Evolutionary conservation across 2,888 invertebrate species (phyloP).

Genomic region (Rhagonycha fulva): DNA sequence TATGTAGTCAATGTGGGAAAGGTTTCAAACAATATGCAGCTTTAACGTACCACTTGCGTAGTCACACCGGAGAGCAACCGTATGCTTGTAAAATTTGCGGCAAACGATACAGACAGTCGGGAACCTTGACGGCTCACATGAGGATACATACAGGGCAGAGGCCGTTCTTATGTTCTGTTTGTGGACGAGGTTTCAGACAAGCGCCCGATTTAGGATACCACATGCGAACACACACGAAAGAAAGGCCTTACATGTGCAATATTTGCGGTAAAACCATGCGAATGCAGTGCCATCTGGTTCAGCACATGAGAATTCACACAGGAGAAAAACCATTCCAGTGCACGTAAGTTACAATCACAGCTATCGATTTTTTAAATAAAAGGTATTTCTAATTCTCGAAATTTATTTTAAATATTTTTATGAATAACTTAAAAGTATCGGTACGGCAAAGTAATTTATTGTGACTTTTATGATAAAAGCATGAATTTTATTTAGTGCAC

Average conservation of each 20-base stretch:
- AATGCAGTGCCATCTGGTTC: slow-evolving; percentile 48
- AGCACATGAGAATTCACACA: slow-evolving; percentile 45
- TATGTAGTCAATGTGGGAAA: slow-evolving; percentile 48
- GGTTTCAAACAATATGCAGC: slow-evolving; percentile 46
- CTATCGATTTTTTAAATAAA: not conserved
- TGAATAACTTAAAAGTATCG: too few species aligned
- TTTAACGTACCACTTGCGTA: slow-evolving; percentile 45
- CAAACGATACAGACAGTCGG: slow-evolving; percentile 48
- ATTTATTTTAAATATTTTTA: too few species aligned
- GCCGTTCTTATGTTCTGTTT: slow-evolving; percentile 43
- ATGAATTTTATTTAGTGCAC: too few species aligned
- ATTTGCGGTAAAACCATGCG: slow-evolving; percentile 49
- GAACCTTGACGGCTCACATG: slow-evolving; percentile 50
- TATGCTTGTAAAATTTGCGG: slow-evolving; percentile 47
- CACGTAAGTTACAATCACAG: slow-evolving; percentile 20
- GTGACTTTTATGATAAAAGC: too few species aligned
- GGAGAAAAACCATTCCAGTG: slow-evolving; percentile 46
- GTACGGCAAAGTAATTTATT: too few species aligned
- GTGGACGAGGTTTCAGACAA: slow-evolving; percentile 45
- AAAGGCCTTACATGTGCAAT: slow-evolving; percentile 49
- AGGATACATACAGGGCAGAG: slow-evolving; percentile 48
- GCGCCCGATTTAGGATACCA: slow-evolving; percentile 48
- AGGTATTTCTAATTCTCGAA: too few species aligned
- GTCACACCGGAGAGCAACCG: slow-evolving; percentile 47
- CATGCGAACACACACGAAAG: slow-evolving; percentile 50